Percentiles rank a stretch among this genome's conserved stretches.
Conservation (phyloP, 2,888 invertebrate genomes). For the Periphyllus acericola region DNA sequence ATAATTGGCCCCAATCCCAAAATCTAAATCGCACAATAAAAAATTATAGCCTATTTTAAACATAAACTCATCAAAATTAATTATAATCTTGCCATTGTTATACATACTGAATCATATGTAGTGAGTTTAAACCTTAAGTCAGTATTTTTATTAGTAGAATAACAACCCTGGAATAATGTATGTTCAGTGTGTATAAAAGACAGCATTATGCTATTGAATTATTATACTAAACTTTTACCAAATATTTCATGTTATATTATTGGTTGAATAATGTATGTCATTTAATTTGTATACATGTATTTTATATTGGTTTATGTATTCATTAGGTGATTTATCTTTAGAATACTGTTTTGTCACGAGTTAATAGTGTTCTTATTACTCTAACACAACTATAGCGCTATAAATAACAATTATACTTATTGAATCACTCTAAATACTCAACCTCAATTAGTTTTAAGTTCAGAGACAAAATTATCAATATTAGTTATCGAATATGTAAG, state of each 20-base stretch:
- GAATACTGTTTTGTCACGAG: neutral
- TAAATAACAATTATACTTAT: neutral
- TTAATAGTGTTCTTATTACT: neutral
- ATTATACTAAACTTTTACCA: neutral
- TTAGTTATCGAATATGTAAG: too few species aligned
- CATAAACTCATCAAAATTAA: constrained; percentile 15
- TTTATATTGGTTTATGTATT: constrained; percentile 14
- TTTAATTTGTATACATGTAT: constrained; percentile 17
- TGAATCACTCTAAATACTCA: neutral
- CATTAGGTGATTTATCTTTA: neutral
- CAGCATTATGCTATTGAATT: neutral
- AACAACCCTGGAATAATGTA: neutral
- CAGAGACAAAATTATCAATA: too few species aligned
- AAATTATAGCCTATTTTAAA: neutral
- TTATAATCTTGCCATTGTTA: constrained; percentile 27
- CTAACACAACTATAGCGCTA: neutral
- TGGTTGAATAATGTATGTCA: neutral
- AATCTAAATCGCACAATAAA: neutral
- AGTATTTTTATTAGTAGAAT: constrained; percentile 21
- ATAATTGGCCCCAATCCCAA: neutral
- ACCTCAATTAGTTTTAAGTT: too few species aligned
- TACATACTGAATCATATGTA: neutral
- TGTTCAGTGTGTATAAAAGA: neutral
- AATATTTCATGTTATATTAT: constrained; percentile 21
- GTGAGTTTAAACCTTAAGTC: neutral